A percentile compares a stretch with the other conserved stretches of the same genome.
Evolutionary conservation across 2,113 vertebrate species (phyloP).

Genomic region (Pterophyllum scalare): DNA sequence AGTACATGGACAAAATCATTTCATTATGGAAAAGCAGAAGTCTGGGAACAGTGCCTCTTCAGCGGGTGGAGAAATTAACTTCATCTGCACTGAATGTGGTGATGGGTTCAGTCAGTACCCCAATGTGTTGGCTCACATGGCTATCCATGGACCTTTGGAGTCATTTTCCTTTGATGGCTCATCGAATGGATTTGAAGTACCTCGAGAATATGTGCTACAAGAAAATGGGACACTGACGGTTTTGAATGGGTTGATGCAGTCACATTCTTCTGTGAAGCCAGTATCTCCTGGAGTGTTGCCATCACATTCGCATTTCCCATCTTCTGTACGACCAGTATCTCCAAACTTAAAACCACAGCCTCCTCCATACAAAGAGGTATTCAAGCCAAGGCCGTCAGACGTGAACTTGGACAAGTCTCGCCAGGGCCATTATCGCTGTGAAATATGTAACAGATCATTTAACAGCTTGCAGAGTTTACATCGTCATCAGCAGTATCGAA

Average conservation of each 20-base stretch:
- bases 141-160: conserved; percentile 78
- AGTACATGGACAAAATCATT: conserved; percentile 52
- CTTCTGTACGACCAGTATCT: conserved; percentile 50
- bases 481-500: conserved; percentile 81
- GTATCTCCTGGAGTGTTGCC: conserved; percentile 65
- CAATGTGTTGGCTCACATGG: conserved; percentile 79
- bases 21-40: conserved; percentile 75
- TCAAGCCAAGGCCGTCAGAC: conserved; percentile 50
- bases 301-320: conserved; percentile 59
- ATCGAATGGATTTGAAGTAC: conserved; percentile 78
- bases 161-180: conserved; percentile 78
- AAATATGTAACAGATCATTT: conserved; percentile 81
- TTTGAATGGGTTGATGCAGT: conserved; percentile 71
- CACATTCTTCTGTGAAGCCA: conserved; percentile 64
- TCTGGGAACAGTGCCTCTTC: conserved; percentile 55
- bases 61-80: conserved; percentile 70
- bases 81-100: conserved; percentile 85
- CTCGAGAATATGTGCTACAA: conserved; percentile 82
- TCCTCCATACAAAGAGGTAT: conserved; percentile 41
- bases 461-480: conserved; percentile 77
- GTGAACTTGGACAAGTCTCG: conserved; percentile 48
- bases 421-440: conserved; percentile 73
- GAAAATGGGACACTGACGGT: conserved; percentile 83
- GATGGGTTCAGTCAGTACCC: conserved; percentile 82
- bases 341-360: conserved; percentile 41